phyloP scores from a whole-genome alignment of 2,113 vertebrate genomes.

The Odontesthes bonariensis region DNA sequence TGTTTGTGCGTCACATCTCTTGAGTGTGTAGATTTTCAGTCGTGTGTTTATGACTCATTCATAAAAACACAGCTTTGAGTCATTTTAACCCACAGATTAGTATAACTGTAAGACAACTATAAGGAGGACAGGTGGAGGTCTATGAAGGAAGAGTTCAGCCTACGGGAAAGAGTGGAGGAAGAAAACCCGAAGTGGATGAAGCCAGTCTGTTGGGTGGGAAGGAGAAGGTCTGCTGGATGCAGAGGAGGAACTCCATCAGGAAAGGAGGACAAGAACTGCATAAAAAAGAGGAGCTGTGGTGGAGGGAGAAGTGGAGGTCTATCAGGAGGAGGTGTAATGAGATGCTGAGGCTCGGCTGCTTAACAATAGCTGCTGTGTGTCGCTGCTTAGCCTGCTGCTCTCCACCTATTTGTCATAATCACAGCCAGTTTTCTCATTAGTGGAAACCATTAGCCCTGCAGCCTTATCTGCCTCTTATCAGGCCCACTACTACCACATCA shows the following conservation, averaged over 20 bases:
- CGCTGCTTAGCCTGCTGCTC: conserved; percentile 97
- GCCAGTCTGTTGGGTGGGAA: background rate
- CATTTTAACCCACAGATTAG: no score
- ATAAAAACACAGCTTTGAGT: background rate
- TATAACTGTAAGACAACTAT: no score
- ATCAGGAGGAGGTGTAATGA: conserved; percentile 90
- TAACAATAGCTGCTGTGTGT: conserved; percentile 92
- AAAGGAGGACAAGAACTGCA: conserved; percentile 1
- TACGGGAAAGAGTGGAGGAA: no score
- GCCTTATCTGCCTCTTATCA: conserved; percentile 88
- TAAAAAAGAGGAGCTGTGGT: conserved; percentile 14
- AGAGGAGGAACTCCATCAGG: background rate
- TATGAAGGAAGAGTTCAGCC: background rate
- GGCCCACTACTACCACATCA: conserved; percentile 50
- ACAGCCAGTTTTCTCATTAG: conserved; percentile 97
- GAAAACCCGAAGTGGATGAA: background rate
- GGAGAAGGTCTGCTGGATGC: accelerated
- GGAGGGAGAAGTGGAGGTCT: conserved; percentile 66
- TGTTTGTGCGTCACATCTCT: no score
- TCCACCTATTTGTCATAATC: conserved; percentile 95
- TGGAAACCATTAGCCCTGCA: conserved; percentile 94
- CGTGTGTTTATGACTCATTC: no score
- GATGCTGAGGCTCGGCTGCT: conserved; percentile 90
- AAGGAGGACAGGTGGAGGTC: background rate
- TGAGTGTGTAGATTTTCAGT: no score